Percentiles rank a stretch among this genome's conserved stretches.
These are phyloP conservation scores for Rotaria sp. DNA, from an alignment of 2,888 invertebrate species.

Conservation along the genomic window DNA sequence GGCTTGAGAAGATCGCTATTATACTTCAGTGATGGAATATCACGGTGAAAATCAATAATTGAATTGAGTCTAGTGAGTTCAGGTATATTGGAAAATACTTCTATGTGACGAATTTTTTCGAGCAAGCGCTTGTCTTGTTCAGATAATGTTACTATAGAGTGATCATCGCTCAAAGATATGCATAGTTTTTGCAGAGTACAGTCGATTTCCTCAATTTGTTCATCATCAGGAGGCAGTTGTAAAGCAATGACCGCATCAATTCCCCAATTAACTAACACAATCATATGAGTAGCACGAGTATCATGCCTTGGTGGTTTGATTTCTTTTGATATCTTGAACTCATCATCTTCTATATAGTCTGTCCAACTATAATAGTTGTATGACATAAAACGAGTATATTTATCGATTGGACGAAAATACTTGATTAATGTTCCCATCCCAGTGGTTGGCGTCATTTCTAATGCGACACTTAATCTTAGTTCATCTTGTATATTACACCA, in stretches of 20 bases:
- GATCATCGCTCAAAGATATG: not conserved
- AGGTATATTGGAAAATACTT: not conserved
- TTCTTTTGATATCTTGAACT: not conserved
- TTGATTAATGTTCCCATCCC: not conserved
- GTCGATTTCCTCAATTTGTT: not conserved
- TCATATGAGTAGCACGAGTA: not conserved
- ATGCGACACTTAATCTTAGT: not conserved
- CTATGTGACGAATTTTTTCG: not conserved
- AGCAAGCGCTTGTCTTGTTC: not conserved
- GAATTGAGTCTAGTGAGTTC: not conserved
- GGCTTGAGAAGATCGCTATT: not conserved
- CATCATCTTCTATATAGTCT: not conserved
- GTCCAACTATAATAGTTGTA: not conserved
- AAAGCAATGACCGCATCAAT: not conserved
- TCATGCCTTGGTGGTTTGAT: not conserved
- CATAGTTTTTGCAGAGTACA: not conserved
- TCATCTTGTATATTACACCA: not conserved
- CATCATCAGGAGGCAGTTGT: not conserved
- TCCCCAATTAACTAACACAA: not conserved
- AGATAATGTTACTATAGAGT: accelerated
- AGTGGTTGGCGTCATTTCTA: not conserved
- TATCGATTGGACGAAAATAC: not conserved
- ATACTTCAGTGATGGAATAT: not conserved
- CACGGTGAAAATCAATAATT: not conserved
- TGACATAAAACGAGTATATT: not conserved